Evolutionary conservation across 1,140 invertebrate species (phyloP).

Genomic region (Cherax quadricarinatus): DNA sequence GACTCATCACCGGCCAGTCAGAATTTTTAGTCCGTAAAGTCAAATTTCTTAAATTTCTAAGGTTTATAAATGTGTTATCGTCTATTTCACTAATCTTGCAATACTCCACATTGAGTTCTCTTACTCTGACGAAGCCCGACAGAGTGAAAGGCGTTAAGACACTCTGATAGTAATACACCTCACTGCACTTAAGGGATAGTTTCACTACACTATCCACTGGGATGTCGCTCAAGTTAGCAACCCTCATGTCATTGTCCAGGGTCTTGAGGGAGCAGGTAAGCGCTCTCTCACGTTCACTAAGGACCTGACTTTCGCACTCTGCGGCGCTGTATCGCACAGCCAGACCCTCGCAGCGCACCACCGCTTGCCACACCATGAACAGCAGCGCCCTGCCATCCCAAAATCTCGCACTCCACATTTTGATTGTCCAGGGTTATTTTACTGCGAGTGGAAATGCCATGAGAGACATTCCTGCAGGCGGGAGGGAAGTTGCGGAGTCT

Average conservation of each 20-base stretch:
- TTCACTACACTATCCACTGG: conserved; percentile 52
- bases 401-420: conserved; percentile 51
- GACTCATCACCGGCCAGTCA: conserved; percentile 82
- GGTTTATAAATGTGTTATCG: conserved; percentile 84
- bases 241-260: conserved; percentile 50
- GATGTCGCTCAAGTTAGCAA: conserved; percentile 68
- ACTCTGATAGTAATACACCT: conserved; percentile 57
- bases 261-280: conserved; percentile 64
- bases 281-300: conserved; percentile 51
- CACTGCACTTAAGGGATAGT: conserved; percentile 65
- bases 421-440: conserved; percentile 60
- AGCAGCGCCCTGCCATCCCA: conserved; percentile 50
- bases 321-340: conserved; percentile 37
- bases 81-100: conserved; percentile 71
- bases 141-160: conserved; percentile 53
- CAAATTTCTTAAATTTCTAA: conserved; percentile 81
- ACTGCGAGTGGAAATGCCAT: conserved; percentile 55
- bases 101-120: conserved; percentile 62
- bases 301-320: conserved; percentile 51
- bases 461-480: conserved; percentile 61
- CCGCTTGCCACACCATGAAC: conserved; percentile 36
- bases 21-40: conserved; percentile 91
- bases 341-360: conserved; percentile 28
- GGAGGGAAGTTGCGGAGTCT: conserved; percentile 62
- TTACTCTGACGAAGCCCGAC: conserved; percentile 64